Base-by-base conservation (phyloP, 1,140 invertebrate species). In the Manduca sexta region DNA sequence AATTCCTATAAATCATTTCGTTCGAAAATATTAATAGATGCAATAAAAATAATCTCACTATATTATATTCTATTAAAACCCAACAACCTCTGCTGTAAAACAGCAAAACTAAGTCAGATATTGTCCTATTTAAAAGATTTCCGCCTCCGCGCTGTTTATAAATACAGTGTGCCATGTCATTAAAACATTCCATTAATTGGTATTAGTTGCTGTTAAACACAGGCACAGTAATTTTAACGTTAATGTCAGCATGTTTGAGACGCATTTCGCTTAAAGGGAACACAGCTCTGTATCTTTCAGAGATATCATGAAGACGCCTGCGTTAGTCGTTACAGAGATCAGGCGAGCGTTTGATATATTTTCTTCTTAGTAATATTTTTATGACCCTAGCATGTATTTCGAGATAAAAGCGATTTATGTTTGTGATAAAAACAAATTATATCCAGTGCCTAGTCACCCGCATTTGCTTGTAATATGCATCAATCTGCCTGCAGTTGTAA, bases 161-260 rank as follows among this genome's bases (percentile, higher is more conserved):
- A 65, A 71, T 71, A 68, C 35, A 48, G 49, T 52, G 46, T 34
- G 49, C 45, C 46, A 52, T 68, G 54, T 65, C 68, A 70, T 67
- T 71, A 74, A 78, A 72, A 70, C 65, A 67, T 50, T 61, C 61
- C 66, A 78, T 74, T 72, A 66, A 74, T 67, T 74, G 55, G 50
- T 63, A 69, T 63, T 63, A 72, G 68, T 70, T 61, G 46, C 45
- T 31, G 12, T 30, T 26, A 26, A 8, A 21, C 44, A 33, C 26
- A 26, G 43, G 7, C 49, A 52, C 37, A 16, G 39, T 8, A 69
- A 63, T 49, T 51, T 59, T 35, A 42, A 51, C 55, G 45, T 48
- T 73, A 62, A 45, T 12, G 11, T 31, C 11, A 45, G 10, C 15
- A 21, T 10, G 7, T 21, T 29, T 21, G 48, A 45, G 52, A 40